Evolutionary conservation across 1,140 invertebrate genomes (phyloP).

Genomic region (Zelostemma sp.): DNA sequence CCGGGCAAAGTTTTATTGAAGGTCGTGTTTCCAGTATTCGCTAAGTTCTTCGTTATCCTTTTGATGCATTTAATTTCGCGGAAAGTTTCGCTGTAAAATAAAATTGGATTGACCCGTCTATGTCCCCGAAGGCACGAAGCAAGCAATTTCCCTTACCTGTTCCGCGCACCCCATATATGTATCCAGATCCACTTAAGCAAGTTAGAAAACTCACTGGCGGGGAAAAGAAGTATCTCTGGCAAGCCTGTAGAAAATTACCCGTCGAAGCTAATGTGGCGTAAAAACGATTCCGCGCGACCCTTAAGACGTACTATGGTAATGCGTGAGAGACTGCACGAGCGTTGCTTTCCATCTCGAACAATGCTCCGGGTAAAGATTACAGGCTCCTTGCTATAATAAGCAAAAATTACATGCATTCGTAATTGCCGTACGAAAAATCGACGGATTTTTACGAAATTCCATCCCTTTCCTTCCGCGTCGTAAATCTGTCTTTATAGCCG

Average conservation of each 20-base stretch:
- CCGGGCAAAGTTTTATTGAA: too few relatives aligned
- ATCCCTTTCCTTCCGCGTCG: too few relatives aligned
- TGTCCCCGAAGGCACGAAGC: constrained; percentile 33
- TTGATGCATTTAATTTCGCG: constrained; percentile 42
- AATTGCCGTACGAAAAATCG: too few relatives aligned
- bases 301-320: constrained; percentile 42
- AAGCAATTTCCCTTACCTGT: constrained; percentile 42
- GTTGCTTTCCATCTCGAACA: background rate
- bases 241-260: constrained; percentile 44
- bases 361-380: background rate
- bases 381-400: too few relatives aligned
- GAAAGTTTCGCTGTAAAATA: constrained; percentile 45
- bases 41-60: constrained; percentile 23
- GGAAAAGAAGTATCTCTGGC: constrained; percentile 44
- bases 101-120: constrained; percentile 42
- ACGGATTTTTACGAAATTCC: too few relatives aligned
- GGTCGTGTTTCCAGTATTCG: too few relatives aligned
- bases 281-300: constrained; percentile 45
- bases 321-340: background rate
- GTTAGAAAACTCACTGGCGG: constrained; percentile 47
- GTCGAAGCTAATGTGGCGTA: constrained; percentile 46
- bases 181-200: constrained; percentile 47
- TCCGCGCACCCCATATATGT: constrained; percentile 30
- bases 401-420: too few relatives aligned
- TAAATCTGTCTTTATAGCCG: too few relatives aligned